Evolutionary conservation across 2,113 vertebrate genomes (phyloP).

Genomic region (Erythrocercus mccallii): DNA sequence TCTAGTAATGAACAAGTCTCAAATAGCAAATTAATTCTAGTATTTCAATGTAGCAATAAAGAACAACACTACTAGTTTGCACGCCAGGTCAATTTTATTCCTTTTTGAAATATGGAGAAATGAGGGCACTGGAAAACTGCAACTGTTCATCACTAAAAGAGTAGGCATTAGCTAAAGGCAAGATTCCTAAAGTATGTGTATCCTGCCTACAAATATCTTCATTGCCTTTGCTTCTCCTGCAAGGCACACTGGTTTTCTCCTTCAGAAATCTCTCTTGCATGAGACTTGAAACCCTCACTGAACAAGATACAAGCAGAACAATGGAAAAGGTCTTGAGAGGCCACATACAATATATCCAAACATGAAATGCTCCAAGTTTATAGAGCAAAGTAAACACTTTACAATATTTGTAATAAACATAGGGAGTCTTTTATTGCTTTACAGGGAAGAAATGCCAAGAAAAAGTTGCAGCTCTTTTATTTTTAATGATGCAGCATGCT

Average conservation of each 20-base stretch:
- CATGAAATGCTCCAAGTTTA: neutral
- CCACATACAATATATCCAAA: neutral
- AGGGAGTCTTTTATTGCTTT: slow-evolving; percentile 15
- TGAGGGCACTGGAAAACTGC: neutral
- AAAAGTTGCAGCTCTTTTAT: slow-evolving; percentile 33
- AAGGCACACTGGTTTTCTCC: neutral
- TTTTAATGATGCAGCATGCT: slow-evolving; percentile 18
- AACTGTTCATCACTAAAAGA: neutral
- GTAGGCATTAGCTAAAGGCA: neutral
- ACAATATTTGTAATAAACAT: slow-evolving; percentile 26
- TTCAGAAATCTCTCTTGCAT: neutral
- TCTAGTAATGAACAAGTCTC: neutral
- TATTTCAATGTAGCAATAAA: neutral
- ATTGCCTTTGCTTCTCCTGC: neutral
- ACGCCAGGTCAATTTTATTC: neutral
- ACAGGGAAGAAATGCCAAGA: neutral
- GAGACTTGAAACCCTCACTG: neutral
- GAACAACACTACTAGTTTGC: neutral
- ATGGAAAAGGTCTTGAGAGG: neutral
- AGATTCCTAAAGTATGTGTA: neutral
- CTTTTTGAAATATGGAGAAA: neutral
- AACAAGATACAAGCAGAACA: neutral
- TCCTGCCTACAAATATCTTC: neutral
- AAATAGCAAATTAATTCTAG: neutral
- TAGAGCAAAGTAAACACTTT: slow-evolving; percentile 10